Evolutionary conservation across 2,797 vertebrate species (phyloP).

Genomic region (Odontamblyopus lacepedii): DNA sequence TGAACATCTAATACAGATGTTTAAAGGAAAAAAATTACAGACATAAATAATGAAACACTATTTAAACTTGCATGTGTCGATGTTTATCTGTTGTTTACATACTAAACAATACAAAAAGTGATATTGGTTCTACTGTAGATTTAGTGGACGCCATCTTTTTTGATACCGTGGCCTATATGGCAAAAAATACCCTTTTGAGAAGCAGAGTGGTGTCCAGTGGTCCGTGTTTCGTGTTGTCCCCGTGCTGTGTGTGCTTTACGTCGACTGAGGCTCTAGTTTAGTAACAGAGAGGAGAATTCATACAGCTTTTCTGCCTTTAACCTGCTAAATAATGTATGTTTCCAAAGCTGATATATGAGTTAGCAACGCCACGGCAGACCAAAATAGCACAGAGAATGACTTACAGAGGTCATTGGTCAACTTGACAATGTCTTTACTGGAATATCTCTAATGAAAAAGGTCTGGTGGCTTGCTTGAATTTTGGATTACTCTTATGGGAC

Average conservation of each 20-base stretch:
- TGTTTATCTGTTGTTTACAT: slow-evolving; percentile 90
- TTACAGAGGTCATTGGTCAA: not conserved
- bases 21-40: slow-evolving; percentile 55
- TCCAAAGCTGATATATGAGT: slow-evolving; percentile 38
- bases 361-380: slow-evolving; percentile 67
- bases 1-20: slow-evolving; percentile 83
- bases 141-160: slow-evolving; percentile 89
- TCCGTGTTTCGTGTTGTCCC: slow-evolving; percentile 88
- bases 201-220: slow-evolving; percentile 92
- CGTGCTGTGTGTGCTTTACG: slow-evolving; percentile 88
- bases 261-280: slow-evolving; percentile 86
- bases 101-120: slow-evolving; percentile 85
- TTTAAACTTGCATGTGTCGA: slow-evolving; percentile 94
- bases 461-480: slow-evolving; percentile 51
- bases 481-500: slow-evolving; percentile 81
- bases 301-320: slow-evolving; percentile 54
- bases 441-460: slow-evolving; percentile 14
- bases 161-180: slow-evolving; percentile 86
- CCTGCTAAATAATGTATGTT: slow-evolving; percentile 32
- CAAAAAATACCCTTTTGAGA: slow-evolving; percentile 48
- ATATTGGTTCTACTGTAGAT: slow-evolving; percentile 86
- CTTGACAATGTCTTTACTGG: slow-evolving; percentile 6
- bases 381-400: slow-evolving; percentile 51
- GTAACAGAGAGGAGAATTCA: slow-evolving; percentile 70
- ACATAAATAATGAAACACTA: slow-evolving; percentile 59